A percentile compares a stretch with the other conserved stretches of the same genome.
phyloP scores from a whole-genome alignment of 2,113 vertebrate species.

The Alces alces region DNA sequence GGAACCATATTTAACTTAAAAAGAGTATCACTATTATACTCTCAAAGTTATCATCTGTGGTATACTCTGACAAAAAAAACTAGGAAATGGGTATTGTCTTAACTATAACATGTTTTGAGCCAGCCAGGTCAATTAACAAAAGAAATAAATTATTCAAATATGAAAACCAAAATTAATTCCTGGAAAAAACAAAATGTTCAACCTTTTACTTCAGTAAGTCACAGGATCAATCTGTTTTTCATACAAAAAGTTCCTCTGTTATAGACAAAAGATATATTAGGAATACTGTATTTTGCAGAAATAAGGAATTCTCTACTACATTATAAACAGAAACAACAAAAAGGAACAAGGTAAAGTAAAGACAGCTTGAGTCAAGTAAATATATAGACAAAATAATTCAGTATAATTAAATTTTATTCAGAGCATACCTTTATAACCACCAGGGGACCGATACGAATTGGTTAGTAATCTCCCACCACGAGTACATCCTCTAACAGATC shows the following conservation, averaged over 20 bases:
- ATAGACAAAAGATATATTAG: not conserved
- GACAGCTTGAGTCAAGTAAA: not conserved
- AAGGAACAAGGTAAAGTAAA: slow-evolving; percentile 9
- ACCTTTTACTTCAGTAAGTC: not conserved
- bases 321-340: not conserved
- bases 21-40: not conserved
- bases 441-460: slow-evolving; percentile 83
- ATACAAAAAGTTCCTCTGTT: slow-evolving; percentile 10
- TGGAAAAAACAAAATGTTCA: not conserved
- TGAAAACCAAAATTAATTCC: slow-evolving; percentile 5
- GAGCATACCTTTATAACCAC: slow-evolving; percentile 87
- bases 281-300: not conserved
- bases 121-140: slow-evolving; percentile 9
- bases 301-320: not conserved
- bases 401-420: not conserved
- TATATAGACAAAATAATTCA: slow-evolving; percentile 26
- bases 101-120: slow-evolving; percentile 1
- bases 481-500: slow-evolving; percentile 86
- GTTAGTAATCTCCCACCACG: slow-evolving; percentile 84
- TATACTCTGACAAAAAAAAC: not conserved
- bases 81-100: not conserved
- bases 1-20: not conserved
- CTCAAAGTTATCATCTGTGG: not conserved
- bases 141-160: slow-evolving; percentile 20
- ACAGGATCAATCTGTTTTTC: slow-evolving; percentile 15